Conservation (phyloP, 2,113 vertebrate species). For the Nyctereutes procyonoides region DNA sequence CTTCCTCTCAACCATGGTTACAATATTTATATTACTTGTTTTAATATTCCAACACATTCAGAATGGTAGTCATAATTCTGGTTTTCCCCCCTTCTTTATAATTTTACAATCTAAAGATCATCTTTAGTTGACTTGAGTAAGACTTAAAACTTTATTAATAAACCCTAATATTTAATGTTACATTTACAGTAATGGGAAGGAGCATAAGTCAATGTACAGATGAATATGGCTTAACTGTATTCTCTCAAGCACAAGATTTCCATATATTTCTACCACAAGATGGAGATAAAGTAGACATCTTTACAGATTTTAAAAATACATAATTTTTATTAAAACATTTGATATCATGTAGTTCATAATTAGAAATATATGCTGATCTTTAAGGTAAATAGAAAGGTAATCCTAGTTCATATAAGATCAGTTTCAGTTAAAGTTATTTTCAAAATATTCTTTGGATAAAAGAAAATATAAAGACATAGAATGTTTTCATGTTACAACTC, state of each 20-base stretch:
- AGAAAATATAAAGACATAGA: neutral
- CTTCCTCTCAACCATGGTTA: neutral
- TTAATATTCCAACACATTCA: conserved; percentile 9
- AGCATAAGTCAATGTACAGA: neutral
- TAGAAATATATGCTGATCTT: conserved; percentile 18
- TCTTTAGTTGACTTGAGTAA: conserved; percentile 7
- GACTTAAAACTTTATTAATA: conserved; percentile 13
- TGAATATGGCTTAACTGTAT: neutral
- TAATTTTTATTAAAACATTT: conserved; percentile 22
- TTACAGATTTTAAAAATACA: neutral
- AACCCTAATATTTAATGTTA: neutral
- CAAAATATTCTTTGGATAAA: conserved; percentile 57
- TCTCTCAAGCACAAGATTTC: neutral
- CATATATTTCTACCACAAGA: conserved; percentile 78
- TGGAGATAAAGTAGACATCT: conserved; percentile 81
- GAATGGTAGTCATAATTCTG: neutral
- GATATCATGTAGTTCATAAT: conserved; percentile 25
- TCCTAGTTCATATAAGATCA: neutral
- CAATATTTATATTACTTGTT: conserved; percentile 27
- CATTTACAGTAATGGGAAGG: neutral
- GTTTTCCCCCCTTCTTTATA: neutral
- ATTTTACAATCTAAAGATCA: conserved; percentile 25
- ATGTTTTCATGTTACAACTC: neutral
- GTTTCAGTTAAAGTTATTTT: neutral
- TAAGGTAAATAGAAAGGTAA: conserved; percentile 22